Base-by-base conservation (phyloP, 2,113 vertebrate genomes). In the Mellivora capensis region DNA sequence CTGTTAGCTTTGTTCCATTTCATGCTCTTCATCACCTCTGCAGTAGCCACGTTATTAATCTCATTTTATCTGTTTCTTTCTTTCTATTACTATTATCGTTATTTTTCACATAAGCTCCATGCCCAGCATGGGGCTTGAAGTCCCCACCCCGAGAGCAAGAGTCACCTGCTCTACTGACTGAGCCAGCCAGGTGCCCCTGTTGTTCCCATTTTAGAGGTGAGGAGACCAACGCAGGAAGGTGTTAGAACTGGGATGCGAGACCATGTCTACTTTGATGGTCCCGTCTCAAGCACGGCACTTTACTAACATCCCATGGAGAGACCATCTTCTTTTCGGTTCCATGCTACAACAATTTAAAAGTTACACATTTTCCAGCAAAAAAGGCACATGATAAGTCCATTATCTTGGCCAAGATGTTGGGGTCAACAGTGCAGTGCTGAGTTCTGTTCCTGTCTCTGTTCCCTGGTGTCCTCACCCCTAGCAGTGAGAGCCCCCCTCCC, bases 391-490 rank as follows among this genome's bases (percentile, higher is more conserved):
- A 67, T 14, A 42, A n/a, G 14, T 92, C 42, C 62, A 57, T 21
- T 74, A 9, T n/a, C 6, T 62, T 86, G 31, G 71, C 74, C 82
- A 87, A 37, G 69, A 13, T n/a, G 31, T 17, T 61, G 31, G 57
- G 39, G 20, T 82, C 42, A 25, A 27, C 69, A 71, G 10, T 6
- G 1, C 7, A 34, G 1, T 59, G 0, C 15, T 34, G 7, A 37
- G 15, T 31, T 25, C n/a, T 74, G 0, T 47, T 81, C 69, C 67
- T 23, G n/a, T 39, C 29, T 42, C 47, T 76, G 52, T 69, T 25
- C 64, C 64, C 49, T 39, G 14, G 9, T 0, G 1, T 7, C 47
- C 47, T 0, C 0, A 14, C 42, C 20, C 1, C 62, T 34, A 86
- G 82, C 80, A 77, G 34, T 82, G 76, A 39, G 37, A 6, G 4